These are phyloP conservation scores for Drosophila cardini DNA, from an alignment of 1,140 invertebrate species.

Conservation along the genomic window DNA sequence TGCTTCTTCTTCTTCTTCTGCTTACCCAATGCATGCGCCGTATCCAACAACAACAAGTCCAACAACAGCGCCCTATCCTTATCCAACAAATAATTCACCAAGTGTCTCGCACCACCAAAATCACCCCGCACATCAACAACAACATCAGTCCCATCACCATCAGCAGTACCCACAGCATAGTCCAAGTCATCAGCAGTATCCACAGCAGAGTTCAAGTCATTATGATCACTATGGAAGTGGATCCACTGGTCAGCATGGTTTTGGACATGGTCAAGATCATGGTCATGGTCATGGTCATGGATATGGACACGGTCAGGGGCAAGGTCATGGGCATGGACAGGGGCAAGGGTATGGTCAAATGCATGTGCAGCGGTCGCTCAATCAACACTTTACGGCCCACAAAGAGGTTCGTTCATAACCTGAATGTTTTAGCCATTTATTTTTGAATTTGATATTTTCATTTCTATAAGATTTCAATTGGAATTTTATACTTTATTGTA, in stretches of 20 bases:
- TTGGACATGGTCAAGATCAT: conserved; percentile 35
- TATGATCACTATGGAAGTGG: conserved; percentile 49
- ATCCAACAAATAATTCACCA: conserved; percentile 33
- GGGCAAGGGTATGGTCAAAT: conserved; percentile 55
- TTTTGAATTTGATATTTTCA: too few species aligned
- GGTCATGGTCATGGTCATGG: background rate
- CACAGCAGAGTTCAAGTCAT: conserved; percentile 23
- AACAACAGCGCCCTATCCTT: conserved; percentile 51
- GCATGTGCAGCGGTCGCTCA: conserved; percentile 62
- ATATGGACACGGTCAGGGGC: conserved; percentile 8
- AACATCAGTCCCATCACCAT: conserved; percentile 13
- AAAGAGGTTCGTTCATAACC: conserved; percentile 68
- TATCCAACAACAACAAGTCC: conserved; percentile 42
- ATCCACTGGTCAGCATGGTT: conserved; percentile 45
- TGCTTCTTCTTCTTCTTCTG: conserved; percentile 12
- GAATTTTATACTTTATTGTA: too few species aligned
- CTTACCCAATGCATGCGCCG: conserved; percentile 50
- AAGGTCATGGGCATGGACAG: background rate
- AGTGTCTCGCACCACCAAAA: conserved; percentile 5
- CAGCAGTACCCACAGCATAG: background rate
- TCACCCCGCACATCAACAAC: background rate
- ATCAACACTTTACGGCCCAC: conserved; percentile 46
- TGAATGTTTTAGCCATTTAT: too few species aligned
- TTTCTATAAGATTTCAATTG: too few species aligned
- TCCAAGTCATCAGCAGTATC: conserved; percentile 12